A percentile compares a stretch with the other conserved stretches of the same genome.
phyloP scores from a whole-genome alignment of 2,888 invertebrate genomes.

The Sminthurides aquaticus region DNA sequence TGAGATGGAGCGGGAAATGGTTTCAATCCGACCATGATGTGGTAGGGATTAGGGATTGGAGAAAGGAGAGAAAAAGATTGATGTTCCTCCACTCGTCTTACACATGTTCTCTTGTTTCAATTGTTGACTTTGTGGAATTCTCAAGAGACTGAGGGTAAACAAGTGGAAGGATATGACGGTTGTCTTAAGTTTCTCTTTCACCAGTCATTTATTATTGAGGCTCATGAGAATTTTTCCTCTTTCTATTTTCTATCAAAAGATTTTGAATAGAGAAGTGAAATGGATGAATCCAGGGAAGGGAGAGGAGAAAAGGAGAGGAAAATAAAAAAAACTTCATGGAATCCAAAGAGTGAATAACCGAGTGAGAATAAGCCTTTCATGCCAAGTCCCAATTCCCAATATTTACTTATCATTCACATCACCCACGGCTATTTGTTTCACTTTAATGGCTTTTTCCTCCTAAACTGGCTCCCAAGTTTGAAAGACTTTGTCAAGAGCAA shows the following conservation, averaged over 20 bases:
- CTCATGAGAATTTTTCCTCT: conserved; percentile 16
- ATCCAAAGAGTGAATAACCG: conserved; percentile 16
- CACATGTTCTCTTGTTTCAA: neutral
- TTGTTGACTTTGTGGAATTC: neutral
- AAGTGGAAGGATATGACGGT: neutral
- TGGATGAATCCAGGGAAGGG: too few species aligned
- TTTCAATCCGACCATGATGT: neutral
- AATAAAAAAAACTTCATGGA: neutral
- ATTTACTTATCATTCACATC: conserved; percentile 38
- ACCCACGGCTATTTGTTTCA: conserved; percentile 41
- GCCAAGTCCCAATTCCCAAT: conserved; percentile 26
- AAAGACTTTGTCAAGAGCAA: too few species aligned
- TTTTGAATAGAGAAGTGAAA: conserved; percentile 8
- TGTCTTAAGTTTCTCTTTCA: neutral
- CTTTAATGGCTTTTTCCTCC: conserved; percentile 37
- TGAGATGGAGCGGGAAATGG: neutral
- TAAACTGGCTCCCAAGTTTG: too few species aligned
- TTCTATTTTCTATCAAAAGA: too few species aligned
- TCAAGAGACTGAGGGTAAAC: neutral
- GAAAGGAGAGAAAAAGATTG: neutral
- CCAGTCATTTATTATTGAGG: neutral
- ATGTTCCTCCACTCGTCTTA: neutral
- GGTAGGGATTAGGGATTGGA: neutral
- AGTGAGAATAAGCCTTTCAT: conserved; percentile 31
- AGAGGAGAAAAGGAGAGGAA: conserved; percentile 5